Percentiles rank a stretch among this genome's conserved stretches.
Evolutionary conservation across 2,888 invertebrate genomes (phyloP).

Genomic region (Tolmerus cingulatus): DNA sequence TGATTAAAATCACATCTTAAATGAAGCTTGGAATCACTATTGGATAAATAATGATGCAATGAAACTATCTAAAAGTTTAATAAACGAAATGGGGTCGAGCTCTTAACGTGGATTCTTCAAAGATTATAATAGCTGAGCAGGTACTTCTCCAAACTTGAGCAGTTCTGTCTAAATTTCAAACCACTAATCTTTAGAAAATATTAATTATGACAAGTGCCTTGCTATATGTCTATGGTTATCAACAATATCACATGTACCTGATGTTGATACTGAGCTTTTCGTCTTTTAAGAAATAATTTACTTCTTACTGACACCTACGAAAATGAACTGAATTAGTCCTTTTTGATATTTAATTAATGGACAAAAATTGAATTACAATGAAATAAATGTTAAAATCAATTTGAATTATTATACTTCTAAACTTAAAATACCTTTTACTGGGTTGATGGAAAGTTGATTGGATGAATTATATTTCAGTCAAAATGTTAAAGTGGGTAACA

Average conservation of each 20-base stretch:
- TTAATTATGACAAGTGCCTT: not conserved
- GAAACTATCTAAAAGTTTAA: not conserved
- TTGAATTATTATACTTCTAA: not conserved
- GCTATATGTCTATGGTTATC: not conserved
- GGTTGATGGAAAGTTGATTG: not conserved
- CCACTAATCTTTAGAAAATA: not conserved
- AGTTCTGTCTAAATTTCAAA: not conserved
- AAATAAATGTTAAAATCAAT: not conserved
- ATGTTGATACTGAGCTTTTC: not conserved
- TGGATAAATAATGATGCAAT: not conserved
- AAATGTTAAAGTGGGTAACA: not conserved
- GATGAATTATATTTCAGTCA: not conserved
- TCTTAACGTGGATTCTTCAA: not conserved
- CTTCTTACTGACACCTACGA: slow-evolving; percentile 17
- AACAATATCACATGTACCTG: not conserved
- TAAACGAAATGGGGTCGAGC: not conserved
- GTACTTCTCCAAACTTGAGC: not conserved
- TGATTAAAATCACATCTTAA: not conserved
- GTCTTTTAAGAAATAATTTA: slow-evolving; percentile 7
- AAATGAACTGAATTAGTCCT: not conserved
- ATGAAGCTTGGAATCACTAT: not conserved
- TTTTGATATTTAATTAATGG: not conserved
- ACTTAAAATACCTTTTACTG: not conserved
- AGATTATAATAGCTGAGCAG: not conserved
- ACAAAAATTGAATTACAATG: not conserved